phyloP scores from a whole-genome alignment of 2,113 vertebrate genomes.

The Lipophrys pholis region DNA sequence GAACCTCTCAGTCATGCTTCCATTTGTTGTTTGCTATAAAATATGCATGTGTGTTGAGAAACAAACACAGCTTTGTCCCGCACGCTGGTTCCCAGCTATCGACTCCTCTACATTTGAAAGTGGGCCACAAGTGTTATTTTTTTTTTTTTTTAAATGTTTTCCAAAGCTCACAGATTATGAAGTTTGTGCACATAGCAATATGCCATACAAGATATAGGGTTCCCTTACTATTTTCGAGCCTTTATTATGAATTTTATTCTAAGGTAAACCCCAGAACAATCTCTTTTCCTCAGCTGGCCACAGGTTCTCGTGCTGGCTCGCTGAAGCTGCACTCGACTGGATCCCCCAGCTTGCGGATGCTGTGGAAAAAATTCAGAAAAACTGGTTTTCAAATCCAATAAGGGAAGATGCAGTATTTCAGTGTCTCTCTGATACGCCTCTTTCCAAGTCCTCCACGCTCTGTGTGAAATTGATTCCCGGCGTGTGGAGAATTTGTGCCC shows the following conservation, averaged over 20 bases:
- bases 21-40: slow-evolving; percentile 58
- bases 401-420: slow-evolving; percentile 79
- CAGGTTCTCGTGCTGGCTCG: slow-evolving; percentile 62
- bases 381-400: slow-evolving; percentile 79
- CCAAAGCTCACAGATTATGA: slow-evolving; percentile 33
- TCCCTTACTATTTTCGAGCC: slow-evolving; percentile 37
- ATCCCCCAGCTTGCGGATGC: slow-evolving; percentile 70
- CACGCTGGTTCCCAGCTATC: slow-evolving; percentile 27
- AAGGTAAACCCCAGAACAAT: slow-evolving; percentile 71
- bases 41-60: slow-evolving; percentile 43
- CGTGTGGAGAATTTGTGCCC: slow-evolving; percentile 77
- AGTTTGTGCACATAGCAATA: slow-evolving; percentile 38
- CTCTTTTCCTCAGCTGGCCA: slow-evolving; percentile 72
- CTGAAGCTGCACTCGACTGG: slow-evolving; percentile 60
- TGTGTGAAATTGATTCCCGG: slow-evolving; percentile 83
- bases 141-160: slow-evolving; percentile 36
- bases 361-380: slow-evolving; percentile 57
- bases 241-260: slow-evolving; percentile 61
- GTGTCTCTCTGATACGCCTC: slow-evolving; percentile 68
- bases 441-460: slow-evolving; percentile 75
- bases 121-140: slow-evolving; percentile 18
- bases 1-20: slow-evolving; percentile 18
- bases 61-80: slow-evolving; percentile 39
- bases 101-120: not conserved
- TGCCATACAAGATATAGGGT: slow-evolving; percentile 20